A percentile compares a stretch with the other conserved stretches of the same genome.
phyloP scores from a whole-genome alignment of 2,113 vertebrate species.

The Raja brachyura region DNA sequence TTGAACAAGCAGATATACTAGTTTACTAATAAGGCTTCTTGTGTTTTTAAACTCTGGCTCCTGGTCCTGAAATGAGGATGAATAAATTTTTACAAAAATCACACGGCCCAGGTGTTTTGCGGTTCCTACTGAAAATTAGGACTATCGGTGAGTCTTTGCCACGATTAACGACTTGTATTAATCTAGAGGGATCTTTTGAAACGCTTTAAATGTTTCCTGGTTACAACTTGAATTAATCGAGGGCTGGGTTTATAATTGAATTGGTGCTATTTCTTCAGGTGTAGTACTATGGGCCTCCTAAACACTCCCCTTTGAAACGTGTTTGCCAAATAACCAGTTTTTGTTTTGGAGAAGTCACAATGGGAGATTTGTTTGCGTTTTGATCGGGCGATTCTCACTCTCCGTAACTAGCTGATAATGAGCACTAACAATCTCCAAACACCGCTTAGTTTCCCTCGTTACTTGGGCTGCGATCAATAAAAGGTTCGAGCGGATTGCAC shows the following conservation, averaged over 20 bases:
- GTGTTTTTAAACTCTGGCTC: constrained; percentile 6
- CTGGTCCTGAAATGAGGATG: constrained; percentile 25
- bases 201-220: neutral
- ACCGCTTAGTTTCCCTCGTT: neutral
- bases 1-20: constrained; percentile 22
- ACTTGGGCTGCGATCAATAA: neutral
- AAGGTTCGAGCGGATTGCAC: neutral
- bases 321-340: neutral
- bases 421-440: neutral
- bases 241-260: neutral
- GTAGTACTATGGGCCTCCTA: neutral
- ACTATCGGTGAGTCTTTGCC: neutral
- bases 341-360: too few relatives aligned
- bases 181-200: neutral
- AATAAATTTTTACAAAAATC: constrained; percentile 34
- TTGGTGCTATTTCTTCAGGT: neutral
- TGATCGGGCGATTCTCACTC: neutral
- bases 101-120: neutral
- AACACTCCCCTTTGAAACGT: neutral
- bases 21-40: constrained; percentile 35
- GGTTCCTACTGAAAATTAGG: neutral
- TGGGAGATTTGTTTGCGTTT: neutral
- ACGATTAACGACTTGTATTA: neutral
- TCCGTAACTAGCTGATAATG: neutral
- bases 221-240: neutral